These are phyloP conservation scores for Calcarius ornatus DNA, from an alignment of 2,113 vertebrate genomes.

Conservation along the genomic window DNA sequence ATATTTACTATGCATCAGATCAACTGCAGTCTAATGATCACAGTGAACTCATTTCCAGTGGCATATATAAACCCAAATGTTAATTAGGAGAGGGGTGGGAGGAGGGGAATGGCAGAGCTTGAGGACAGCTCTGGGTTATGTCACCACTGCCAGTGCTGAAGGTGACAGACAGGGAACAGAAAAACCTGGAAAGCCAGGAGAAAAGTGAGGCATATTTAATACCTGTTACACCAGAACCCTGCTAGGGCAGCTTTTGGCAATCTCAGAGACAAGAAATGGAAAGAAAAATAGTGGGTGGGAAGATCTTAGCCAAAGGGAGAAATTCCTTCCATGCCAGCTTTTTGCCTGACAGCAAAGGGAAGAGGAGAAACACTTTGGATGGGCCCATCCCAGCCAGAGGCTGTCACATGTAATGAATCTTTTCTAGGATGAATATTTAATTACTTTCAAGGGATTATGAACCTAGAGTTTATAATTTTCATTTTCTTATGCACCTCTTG, in stretches of 20 bases:
- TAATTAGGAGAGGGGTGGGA: neutral
- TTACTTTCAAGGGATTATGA: neutral
- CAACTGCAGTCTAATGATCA: neutral
- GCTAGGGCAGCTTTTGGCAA: neutral
- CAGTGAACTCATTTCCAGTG: neutral
- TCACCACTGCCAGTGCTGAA: neutral
- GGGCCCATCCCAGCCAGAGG: neutral
- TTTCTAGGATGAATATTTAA: neutral
- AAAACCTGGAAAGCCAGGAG: neutral
- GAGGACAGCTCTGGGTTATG: neutral
- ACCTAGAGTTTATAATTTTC: neutral
- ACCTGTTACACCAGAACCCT: neutral
- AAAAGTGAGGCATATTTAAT: neutral
- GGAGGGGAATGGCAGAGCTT: neutral
- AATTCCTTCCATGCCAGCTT: neutral
- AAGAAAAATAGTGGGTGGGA: neutral
- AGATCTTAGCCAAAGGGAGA: neutral
- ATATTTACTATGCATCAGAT: neutral
- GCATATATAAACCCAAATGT: neutral
- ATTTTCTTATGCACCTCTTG: neutral
- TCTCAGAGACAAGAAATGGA: neutral
- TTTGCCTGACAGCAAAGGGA: neutral
- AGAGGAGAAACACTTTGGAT: neutral
- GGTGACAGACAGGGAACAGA: neutral
- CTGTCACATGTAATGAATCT: neutral